A percentile compares a stretch with the other conserved stretches of the same genome.
phyloP scores from a whole-genome alignment of 2,113 vertebrate genomes.

The Phocoena sinus region DNA sequence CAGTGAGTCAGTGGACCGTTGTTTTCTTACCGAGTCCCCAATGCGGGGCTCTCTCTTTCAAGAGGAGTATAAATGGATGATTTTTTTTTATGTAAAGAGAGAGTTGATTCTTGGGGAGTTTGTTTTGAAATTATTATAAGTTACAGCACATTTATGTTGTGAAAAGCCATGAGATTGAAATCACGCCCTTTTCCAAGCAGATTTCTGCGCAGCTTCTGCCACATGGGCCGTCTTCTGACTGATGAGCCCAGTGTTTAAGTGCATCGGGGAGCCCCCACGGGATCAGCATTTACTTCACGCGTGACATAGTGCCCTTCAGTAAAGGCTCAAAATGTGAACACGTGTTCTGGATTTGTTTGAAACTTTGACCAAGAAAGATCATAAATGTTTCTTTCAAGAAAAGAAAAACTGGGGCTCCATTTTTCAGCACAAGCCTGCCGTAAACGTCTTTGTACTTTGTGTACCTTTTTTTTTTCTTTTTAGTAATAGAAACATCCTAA shows the following conservation, averaged over 20 bases:
- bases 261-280: slow-evolving; percentile 45
- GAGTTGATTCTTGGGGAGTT: slow-evolving; percentile 63
- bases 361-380: slow-evolving; percentile 70
- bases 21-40: neutral
- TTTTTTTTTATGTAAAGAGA: slow-evolving; percentile 75
- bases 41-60: neutral
- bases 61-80: slow-evolving; percentile 75
- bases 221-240: slow-evolving; percentile 56
- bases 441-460: neutral
- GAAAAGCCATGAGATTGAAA: slow-evolving; percentile 64
- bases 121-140: slow-evolving; percentile 71
- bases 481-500: neutral
- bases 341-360: slow-evolving; percentile 75
- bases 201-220: slow-evolving; percentile 68
- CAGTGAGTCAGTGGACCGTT: accelerated
- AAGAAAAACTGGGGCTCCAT: neutral
- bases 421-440: neutral
- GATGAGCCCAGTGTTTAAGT: neutral
- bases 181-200: slow-evolving; percentile 66
- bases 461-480: neutral
- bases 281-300: slow-evolving; percentile 55
- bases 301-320: slow-evolving; percentile 56
- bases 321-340: slow-evolving; percentile 75
- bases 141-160: slow-evolving; percentile 76
- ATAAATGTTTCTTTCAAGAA: slow-evolving; percentile 78